Evolutionary conservation across 2,888 invertebrate genomes (phyloP).

Genomic region (Yponomeuta cagnagella): DNA sequence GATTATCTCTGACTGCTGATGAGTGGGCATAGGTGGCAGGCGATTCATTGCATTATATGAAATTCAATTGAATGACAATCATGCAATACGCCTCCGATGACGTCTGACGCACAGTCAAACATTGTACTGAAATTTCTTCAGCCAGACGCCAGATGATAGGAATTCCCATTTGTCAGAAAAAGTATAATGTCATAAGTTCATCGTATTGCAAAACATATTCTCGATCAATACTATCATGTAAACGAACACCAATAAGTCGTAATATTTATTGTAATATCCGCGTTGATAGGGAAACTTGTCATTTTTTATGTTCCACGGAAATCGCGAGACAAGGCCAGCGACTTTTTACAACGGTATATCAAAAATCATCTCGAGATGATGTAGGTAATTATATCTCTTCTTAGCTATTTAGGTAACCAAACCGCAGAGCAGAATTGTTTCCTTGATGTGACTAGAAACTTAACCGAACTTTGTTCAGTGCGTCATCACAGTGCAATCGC

Average conservation of each 20-base stretch:
- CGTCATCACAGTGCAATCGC: constrained; percentile 21
- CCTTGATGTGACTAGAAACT: background rate
- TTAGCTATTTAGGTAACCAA: background rate
- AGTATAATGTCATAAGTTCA: background rate
- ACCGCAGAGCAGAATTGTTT: background rate
- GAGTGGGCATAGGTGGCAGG: background rate
- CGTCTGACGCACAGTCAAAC: background rate
- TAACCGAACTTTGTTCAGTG: constrained; percentile 20
- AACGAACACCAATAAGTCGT: background rate
- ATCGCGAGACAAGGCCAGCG: background rate
- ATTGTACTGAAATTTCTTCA: background rate
- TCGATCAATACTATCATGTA: background rate
- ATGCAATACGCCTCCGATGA: background rate
- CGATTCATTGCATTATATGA: background rate
- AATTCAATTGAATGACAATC: background rate
- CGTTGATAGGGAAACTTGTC: background rate
- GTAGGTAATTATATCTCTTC: background rate
- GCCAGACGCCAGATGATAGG: background rate
- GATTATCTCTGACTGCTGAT: background rate
- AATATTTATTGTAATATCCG: background rate
- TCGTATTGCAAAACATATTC: background rate
- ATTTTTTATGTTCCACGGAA: constrained; percentile 5
- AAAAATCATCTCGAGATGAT: background rate
- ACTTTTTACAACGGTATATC: background rate
- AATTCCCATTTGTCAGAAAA: background rate